Conservation (phyloP, 2,113 vertebrate species). For the Odontophorus gujanensis region DNA sequence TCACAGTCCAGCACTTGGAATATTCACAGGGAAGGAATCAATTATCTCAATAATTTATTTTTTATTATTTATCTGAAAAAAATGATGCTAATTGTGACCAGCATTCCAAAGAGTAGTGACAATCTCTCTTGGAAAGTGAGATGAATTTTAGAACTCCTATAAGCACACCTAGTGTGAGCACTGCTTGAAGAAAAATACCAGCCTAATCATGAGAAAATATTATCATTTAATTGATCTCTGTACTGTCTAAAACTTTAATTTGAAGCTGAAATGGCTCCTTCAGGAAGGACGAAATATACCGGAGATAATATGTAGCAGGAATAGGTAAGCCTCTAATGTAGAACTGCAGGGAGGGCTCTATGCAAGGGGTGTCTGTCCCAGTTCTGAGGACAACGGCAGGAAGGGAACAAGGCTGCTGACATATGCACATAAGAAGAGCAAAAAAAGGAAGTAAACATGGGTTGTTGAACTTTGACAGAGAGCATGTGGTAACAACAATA, state of each 20-base stretch:
- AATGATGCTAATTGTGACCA: background rate
- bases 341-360: background rate
- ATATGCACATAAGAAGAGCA: background rate
- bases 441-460: background rate
- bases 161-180: background rate
- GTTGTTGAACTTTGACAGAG: constrained; percentile 2
- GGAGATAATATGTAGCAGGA: background rate
- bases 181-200: background rate
- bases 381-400: constrained; percentile 20
- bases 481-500: background rate
- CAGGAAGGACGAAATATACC: background rate
- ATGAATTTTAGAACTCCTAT: background rate
- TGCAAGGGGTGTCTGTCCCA: background rate
- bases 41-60: background rate
- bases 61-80: background rate
- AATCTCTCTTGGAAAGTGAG: background rate
- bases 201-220: background rate
- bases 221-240: constrained; percentile 30
- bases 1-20: background rate
- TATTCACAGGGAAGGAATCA: background rate
- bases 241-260: constrained; percentile 5
- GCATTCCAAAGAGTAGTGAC: background rate
- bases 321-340: background rate
- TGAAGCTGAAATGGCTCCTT: background rate
- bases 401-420: constrained; percentile 14